phyloP scores from a whole-genome alignment of 2,113 vertebrate genomes.

The Rattus rattus region DNA sequence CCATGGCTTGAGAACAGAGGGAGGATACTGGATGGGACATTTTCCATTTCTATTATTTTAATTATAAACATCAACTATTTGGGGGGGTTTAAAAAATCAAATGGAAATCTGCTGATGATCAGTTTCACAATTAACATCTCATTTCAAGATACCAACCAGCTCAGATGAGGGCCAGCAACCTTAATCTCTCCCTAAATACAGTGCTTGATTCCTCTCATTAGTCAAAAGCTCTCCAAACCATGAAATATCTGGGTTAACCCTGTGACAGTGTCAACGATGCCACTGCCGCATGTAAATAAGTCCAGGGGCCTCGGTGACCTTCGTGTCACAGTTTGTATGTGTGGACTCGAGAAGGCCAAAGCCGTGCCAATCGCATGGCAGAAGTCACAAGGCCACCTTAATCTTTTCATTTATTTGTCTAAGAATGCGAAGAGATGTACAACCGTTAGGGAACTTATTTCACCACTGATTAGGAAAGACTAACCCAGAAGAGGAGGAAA shows the following conservation, averaged over 20 bases:
- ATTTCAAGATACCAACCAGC: slow-evolving; percentile 90
- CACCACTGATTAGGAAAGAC: slow-evolving; percentile 60
- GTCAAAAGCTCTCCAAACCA: slow-evolving; percentile 78
- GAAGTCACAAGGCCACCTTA: slow-evolving; percentile 55
- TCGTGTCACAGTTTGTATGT: slow-evolving; percentile 62
- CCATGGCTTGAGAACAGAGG: slow-evolving; percentile 63
- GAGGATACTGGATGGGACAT: slow-evolving; percentile 64
- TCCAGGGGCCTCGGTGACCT: slow-evolving; percentile 82
- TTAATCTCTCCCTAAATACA: slow-evolving; percentile 89
- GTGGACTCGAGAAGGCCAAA: slow-evolving; percentile 45
- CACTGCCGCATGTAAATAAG: slow-evolving; percentile 78
- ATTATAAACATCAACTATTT: slow-evolving; percentile 84
- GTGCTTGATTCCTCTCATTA: slow-evolving; percentile 80
- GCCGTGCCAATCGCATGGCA: slow-evolving; percentile 59
- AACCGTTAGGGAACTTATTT: slow-evolving; percentile 54
- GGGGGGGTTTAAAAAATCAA: slow-evolving; percentile 70
- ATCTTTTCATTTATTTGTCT: slow-evolving; percentile 58
- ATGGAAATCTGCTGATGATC: slow-evolving; percentile 79
- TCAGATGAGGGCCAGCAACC: slow-evolving; percentile 93
- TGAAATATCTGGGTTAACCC: slow-evolving; percentile 78
- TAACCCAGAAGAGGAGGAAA: slow-evolving; percentile 52
- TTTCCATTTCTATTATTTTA: slow-evolving; percentile 78
- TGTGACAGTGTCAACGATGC: slow-evolving; percentile 62
- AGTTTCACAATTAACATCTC: slow-evolving; percentile 91
- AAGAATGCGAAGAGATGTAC: slow-evolving; percentile 41